phyloP scores from a whole-genome alignment of 2,113 vertebrate genomes.

The Ginglymostoma cirratum region DNA sequence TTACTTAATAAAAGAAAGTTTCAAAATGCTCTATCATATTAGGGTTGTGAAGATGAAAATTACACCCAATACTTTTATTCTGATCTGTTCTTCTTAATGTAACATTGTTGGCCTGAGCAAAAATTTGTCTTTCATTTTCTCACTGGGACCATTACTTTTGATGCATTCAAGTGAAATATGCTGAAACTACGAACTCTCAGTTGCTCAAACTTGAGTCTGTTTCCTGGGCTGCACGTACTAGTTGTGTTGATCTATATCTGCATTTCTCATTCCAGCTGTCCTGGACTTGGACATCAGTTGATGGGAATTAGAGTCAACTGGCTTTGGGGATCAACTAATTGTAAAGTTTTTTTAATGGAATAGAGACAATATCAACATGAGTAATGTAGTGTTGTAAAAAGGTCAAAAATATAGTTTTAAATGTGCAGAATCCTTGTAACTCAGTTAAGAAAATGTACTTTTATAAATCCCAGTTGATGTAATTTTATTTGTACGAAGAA shows the following conservation, averaged over 20 bases:
- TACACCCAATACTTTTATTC: too few relatives aligned
- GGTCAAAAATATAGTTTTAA: background rate
- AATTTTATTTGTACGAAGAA: background rate
- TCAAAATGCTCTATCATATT: too few relatives aligned
- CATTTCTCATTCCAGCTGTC: background rate
- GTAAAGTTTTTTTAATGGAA: background rate
- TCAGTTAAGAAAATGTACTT: background rate
- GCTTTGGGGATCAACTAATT: background rate
- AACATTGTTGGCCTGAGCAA: too few relatives aligned
- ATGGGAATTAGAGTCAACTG: background rate
- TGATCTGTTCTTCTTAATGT: background rate
- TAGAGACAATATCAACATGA: background rate
- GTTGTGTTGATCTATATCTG: background rate
- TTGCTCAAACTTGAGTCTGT: background rate
- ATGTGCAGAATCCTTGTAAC: background rate
- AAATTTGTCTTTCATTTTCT: background rate
- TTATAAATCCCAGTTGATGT: background rate
- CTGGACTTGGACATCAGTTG: background rate
- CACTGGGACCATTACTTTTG: background rate
- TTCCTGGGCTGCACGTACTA: background rate
- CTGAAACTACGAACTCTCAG: background rate
- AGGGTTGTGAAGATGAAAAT: background rate
- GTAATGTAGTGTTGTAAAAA: background rate
- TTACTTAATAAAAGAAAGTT: too few relatives aligned
- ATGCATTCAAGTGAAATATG: background rate